phyloP scores from a whole-genome alignment of 2,113 vertebrate species.

The Cyphomyrus plagiostoma region DNA sequence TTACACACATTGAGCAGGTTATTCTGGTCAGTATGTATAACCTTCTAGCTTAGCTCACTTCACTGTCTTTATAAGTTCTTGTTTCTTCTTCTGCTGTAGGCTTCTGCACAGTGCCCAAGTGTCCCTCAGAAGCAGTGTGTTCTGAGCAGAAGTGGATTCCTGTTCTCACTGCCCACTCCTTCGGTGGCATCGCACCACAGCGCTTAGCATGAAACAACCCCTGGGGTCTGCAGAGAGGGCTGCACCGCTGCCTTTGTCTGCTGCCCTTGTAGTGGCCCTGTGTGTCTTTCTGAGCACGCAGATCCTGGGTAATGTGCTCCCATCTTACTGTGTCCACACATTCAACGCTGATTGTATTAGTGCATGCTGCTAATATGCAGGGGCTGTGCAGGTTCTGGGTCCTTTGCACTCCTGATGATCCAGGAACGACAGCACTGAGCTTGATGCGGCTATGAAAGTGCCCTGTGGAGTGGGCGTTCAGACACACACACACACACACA shows the following conservation, averaged over 20 bases:
- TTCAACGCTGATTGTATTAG: conserved; percentile 18
- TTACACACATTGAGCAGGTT: background rate
- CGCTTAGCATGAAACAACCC: too few relatives aligned
- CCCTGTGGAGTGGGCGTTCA: background rate
- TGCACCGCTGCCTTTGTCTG: background rate
- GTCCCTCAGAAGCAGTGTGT: background rate
- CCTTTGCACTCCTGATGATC: conserved; percentile 15
- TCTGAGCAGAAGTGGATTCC: background rate
- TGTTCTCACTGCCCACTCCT: background rate
- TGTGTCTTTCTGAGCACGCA: background rate
- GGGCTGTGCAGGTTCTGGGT: conserved; percentile 29
- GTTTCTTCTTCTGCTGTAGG: background rate
- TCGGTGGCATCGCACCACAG: too few relatives aligned
- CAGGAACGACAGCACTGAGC: background rate
- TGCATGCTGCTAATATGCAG: conserved; percentile 49
- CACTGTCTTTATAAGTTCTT: background rate
- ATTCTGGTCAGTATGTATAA: background rate
- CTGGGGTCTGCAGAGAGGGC: background rate
- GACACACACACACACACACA: background rate
- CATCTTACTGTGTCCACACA: conserved; percentile 12
- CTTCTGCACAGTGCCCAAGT: too few relatives aligned
- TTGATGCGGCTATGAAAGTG: background rate
- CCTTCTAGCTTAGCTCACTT: background rate
- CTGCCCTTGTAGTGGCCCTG: background rate
- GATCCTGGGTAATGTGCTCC: conserved; percentile 23